Evolutionary conservation across 2,797 vertebrate genomes (phyloP).

Genomic region (Pitangus sulphuratus): DNA sequence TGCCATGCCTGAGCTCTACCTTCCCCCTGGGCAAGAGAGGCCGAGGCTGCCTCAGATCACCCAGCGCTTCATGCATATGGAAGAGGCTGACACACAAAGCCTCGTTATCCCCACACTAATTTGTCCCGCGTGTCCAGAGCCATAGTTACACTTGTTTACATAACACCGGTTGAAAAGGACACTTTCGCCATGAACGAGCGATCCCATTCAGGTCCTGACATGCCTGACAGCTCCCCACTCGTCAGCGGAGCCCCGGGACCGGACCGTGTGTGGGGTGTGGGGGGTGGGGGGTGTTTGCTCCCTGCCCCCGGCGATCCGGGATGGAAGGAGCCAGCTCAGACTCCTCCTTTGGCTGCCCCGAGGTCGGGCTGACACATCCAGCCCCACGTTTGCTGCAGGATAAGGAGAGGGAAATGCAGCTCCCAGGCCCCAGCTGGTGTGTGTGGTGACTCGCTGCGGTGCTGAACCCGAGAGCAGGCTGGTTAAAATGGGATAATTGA

Average conservation of each 20-base stretch:
- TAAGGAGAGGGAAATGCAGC: neutral
- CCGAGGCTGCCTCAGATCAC: neutral
- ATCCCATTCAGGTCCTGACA: slow-evolving; percentile 45
- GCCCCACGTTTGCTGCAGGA: neutral
- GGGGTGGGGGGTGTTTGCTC: slow-evolving; percentile 31
- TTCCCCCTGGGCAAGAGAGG: neutral
- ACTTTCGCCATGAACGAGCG: slow-evolving; percentile 36
- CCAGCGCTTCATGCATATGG: neutral
- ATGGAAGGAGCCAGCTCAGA: slow-evolving; percentile 28
- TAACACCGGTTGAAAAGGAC: neutral
- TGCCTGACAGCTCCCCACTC: slow-evolving; percentile 21
- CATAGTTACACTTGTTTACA: neutral
- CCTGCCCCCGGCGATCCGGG: neutral
- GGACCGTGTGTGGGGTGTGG: slow-evolving; percentile 25
- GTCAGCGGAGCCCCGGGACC: slow-evolving; percentile 20
- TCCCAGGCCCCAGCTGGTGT: neutral
- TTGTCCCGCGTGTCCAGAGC: slow-evolving; percentile 1
- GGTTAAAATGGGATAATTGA: neutral
- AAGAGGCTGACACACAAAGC: neutral
- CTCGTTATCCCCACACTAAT: neutral
- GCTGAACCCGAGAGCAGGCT: neutral
- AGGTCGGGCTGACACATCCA: neutral
- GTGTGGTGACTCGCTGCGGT: neutral
- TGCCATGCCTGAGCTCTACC: neutral
- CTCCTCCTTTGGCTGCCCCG: slow-evolving; percentile 10